A percentile compares a stretch with the other conserved stretches of the same genome.
Evolutionary conservation across 2,888 invertebrate genomes (phyloP).

Genomic region (Acronicta alni): DNA sequence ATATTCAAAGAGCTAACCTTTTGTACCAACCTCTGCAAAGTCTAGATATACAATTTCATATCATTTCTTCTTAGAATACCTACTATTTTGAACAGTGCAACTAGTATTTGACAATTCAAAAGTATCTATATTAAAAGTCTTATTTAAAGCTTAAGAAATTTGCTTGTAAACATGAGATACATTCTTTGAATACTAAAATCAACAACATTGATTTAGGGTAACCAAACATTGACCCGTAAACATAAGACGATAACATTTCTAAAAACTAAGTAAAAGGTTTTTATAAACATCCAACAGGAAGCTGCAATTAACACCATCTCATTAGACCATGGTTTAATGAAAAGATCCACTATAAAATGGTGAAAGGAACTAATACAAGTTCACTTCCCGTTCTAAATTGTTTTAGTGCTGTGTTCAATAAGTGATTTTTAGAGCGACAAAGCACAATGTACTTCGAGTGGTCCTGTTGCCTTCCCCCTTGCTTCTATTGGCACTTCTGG

Average conservation of each 20-base stretch:
- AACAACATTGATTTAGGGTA: background rate
- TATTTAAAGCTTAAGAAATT: no score
- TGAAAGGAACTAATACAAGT: constrained; percentile 52
- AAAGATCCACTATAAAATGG: constrained; percentile 75
- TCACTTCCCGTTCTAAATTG: constrained; percentile 55
- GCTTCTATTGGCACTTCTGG: constrained; percentile 42
- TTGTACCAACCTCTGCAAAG: no score
- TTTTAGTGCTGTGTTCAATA: constrained; percentile 29
- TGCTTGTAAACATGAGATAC: background rate
- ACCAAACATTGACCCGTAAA: background rate
- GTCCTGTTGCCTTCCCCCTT: no score
- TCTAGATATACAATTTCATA: no score
- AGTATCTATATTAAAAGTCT: no score
- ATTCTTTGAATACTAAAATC: background rate
- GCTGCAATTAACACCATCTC: constrained; percentile 75
- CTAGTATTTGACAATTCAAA: no score
- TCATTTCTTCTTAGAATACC: no score
- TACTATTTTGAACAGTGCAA: no score
- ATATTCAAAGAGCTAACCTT: no score
- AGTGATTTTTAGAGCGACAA: constrained; percentile 38
- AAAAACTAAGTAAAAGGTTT: constrained; percentile 28
- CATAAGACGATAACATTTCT: background rate
- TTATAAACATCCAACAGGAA: constrained; percentile 68
- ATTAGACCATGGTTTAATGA: constrained; percentile 75
- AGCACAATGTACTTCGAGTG: constrained; percentile 29